Percentiles rank a stretch among this genome's conserved stretches.
phyloP scores from a whole-genome alignment of 2,797 vertebrate genomes.

The Muraenolepis orangiensis region DNA sequence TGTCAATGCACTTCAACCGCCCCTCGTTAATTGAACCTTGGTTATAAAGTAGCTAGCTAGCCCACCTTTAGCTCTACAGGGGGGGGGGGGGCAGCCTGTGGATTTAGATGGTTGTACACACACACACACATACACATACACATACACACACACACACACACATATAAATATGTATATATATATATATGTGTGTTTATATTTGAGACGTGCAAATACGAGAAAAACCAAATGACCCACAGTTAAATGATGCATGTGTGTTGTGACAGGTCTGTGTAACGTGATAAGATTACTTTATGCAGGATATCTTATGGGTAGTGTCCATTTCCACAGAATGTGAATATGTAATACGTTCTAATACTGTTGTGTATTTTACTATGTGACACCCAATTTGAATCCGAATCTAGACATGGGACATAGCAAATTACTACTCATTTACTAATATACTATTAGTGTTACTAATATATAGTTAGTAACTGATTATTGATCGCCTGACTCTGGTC shows the following conservation, averaged over 20 bases:
- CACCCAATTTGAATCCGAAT: too few species aligned
- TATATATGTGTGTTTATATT: not conserved
- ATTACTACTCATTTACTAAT: not conserved
- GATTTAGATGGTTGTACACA: not conserved
- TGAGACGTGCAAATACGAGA: not conserved
- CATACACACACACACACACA: too few species aligned
- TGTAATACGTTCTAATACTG: too few species aligned
- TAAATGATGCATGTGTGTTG: not conserved
- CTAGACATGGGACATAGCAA: not conserved
- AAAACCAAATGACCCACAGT: not conserved
- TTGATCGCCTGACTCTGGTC: not conserved
- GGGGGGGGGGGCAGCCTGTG: not conserved
- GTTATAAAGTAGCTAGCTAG: not conserved
- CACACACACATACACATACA: too few species aligned
- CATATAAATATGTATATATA: too few species aligned
- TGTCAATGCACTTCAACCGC: not conserved
- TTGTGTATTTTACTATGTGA: too few species aligned
- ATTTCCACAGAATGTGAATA: not conserved
- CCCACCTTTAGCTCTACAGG: not conserved
- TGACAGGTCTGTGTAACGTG: not conserved
- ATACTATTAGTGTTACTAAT: not conserved
- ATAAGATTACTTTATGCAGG: not conserved
- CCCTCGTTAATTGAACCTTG: not conserved
- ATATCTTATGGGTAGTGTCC: not conserved
- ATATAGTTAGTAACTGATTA: too few species aligned